Base-by-base conservation (phyloP, 2,797 vertebrate species). In the Scomberomorus guttatus region DNA sequence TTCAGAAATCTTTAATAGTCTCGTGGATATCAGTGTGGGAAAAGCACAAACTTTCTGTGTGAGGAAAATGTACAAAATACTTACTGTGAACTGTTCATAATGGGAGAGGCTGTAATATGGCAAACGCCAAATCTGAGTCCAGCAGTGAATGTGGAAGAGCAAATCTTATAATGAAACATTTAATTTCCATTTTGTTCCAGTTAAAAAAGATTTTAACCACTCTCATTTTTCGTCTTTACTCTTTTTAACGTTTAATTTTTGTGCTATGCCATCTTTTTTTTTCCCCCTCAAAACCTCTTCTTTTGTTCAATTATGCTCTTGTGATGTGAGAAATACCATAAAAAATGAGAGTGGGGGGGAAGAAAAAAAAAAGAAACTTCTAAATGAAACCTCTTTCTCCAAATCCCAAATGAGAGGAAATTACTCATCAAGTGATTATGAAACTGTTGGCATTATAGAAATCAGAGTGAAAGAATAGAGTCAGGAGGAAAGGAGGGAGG, bases 1-100 rank as follows among this genome's bases (percentile, higher is more conserved):
- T 97, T 98, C 96, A 97, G 95, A 96, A 95, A 96, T 96, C 94
- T 93, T 93, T 97, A 97, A 97, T 96, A 95, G 96, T 95, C 95
- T 94, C 95, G 96, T 97, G 96, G 95, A 96, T 95, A 96, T 96
- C 94, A 97, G 97, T 97, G 96, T 90, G 86, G 87, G 89, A 91
- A 89, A 89, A 85, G 78, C 72, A 95, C 95, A 96, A 96, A 97
- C 95, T 97, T 97, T 96, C 96, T 97, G 95, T 94, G 94, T 94
- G 93, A 85, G 77, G 74, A 64, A 68, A 82, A 84, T 88, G 34
- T 77, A 89, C 88, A 88, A 87, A 81, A 84, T 87, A 66, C 90
- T 87, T 69, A 68, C 48, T 83, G 71, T 82, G 58, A 79, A 83
- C 82, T 84, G 81, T 89, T 83, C 60, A 92, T 72, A 87, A 88